A percentile compares a stretch with the other conserved stretches of the same genome.
Conservation (phyloP, 2,888 invertebrate species). For the Papilio protenor region DNA sequence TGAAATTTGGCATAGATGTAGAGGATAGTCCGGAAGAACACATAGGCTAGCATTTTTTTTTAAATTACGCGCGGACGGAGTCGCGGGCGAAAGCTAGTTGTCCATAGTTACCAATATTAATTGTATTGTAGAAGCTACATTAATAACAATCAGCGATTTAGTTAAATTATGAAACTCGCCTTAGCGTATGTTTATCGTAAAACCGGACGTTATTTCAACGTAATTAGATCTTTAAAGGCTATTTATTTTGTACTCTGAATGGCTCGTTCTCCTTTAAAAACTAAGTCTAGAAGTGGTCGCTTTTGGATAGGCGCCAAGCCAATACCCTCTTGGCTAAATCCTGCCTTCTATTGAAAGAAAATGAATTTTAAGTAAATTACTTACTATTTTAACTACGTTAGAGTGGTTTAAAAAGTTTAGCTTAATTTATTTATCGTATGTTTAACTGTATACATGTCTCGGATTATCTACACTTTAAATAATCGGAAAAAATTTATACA, state of each 20-base stretch:
- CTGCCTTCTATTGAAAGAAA: slow-evolving; percentile 36
- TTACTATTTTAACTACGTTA: slow-evolving; percentile 21
- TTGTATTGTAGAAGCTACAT: too few species aligned
- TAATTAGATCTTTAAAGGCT: slow-evolving; percentile 37
- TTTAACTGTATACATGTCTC: too few species aligned
- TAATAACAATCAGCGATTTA: too few species aligned
- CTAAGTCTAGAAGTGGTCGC: slow-evolving; percentile 38
- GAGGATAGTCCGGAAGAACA: too few species aligned
- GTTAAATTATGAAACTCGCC: neutral
- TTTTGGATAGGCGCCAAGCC: slow-evolving; percentile 42
- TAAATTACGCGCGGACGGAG: too few species aligned
- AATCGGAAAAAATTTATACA: neutral
- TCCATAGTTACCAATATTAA: too few species aligned
- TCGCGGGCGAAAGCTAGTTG: too few species aligned
- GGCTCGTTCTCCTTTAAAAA: slow-evolving; percentile 37
- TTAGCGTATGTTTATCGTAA: slow-evolving; percentile 6
- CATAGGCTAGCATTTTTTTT: too few species aligned
- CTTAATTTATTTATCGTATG: neutral
- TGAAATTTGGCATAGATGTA: too few species aligned
- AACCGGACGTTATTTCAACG: slow-evolving; percentile 21
- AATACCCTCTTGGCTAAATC: slow-evolving; percentile 25
- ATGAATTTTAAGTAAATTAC: slow-evolving; percentile 35
- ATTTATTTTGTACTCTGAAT: slow-evolving; percentile 34
- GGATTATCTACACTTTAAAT: too few species aligned
- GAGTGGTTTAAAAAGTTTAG: neutral